Evolutionary conservation across 2,888 invertebrate genomes (phyloP), one percentile per base, ranked within the genome.

Genomic region (Ophion costatus): DNA sequence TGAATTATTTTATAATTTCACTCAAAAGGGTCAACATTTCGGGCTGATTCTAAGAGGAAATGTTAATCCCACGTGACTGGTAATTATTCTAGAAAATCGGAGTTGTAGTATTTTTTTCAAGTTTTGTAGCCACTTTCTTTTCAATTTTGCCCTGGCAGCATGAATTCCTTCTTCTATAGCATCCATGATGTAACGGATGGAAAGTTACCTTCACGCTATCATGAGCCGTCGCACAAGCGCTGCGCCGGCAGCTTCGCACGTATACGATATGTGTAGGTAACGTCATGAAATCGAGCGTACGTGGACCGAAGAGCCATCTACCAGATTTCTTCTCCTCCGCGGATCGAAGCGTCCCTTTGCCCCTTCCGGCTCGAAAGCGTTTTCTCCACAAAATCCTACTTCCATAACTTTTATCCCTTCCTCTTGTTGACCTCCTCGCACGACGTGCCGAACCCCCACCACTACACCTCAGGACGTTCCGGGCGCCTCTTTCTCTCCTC

Each of bases 401-500:
- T 83, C 45, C 10, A 66, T 33, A 51, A 20, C 51, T 51, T 80
- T 45, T 24, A 83, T 71, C 83, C 83, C 80, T 80, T 76, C 83
- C 56, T 61, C 45, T 64, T 45, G 59, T 67, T 51, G 59, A 10
- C 45, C 67, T 59, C 67, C 63, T 70, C 71, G 45, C 24, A 64
- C 80, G 63, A 38, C 56, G 45, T 51, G 77, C 24, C 38, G 11
- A 9, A 33, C 17, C 33, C 59, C 76, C 77, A 22, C 83, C 22
- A 67, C 57, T 22, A n/a, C 59, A 24, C 64, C 33, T 45, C 42
- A 38, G 38, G 20, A 22, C 59, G 56, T 45, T 67, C 67, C 51
- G 29, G 63, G 69, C 57, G 20, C 70, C 83, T 84, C 80, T 80
- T 83, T 84, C 69, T 73, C 80, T 80, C 80, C 80, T 73, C 61